Evolutionary conservation across 2,888 invertebrate species (phyloP).

Genomic region (Vandiemenella viatica): DNA sequence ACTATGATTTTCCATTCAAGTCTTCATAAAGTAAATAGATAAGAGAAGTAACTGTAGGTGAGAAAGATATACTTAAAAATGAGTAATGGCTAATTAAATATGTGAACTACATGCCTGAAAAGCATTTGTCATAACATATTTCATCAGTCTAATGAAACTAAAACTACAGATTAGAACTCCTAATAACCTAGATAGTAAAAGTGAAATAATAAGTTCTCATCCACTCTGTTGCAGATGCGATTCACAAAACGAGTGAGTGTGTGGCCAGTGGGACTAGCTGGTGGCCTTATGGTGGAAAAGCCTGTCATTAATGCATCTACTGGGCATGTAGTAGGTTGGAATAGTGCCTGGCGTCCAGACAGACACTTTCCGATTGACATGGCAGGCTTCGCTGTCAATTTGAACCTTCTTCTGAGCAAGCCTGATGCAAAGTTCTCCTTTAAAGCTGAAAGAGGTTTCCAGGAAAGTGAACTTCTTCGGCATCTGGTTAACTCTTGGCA

Average conservation of each 20-base stretch:
- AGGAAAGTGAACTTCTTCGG: constrained; percentile 71
- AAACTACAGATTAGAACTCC: too few species aligned
- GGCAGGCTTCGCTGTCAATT: constrained; percentile 89
- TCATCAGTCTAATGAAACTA: too few species aligned
- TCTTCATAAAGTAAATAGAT: too few species aligned
- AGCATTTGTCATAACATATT: too few species aligned
- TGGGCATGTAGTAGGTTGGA: constrained; percentile 44
- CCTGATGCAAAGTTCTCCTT: constrained; percentile 66
- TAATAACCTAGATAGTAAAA: too few species aligned
- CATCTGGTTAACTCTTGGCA: constrained; percentile 45
- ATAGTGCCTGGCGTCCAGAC: constrained; percentile 75
- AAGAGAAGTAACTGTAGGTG: too few species aligned
- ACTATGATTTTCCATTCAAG: too few species aligned
- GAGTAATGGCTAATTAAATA: too few species aligned
- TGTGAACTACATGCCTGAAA: too few species aligned
- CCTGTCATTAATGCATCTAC: constrained; percentile 55
- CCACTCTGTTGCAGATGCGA: constrained; percentile 64
- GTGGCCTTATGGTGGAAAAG: constrained; percentile 83
- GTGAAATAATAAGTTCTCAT: too few species aligned
- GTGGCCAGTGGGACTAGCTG: constrained; percentile 93
- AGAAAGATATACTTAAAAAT: too few species aligned
- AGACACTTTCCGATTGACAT: constrained; percentile 93
- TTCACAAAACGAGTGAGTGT: constrained; percentile 73
- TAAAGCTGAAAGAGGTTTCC: constrained; percentile 74
- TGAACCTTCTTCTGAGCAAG: constrained; percentile 52